Evolutionary conservation across 1,140 invertebrate species (phyloP), one percentile per base, ranked within the genome.

Genomic region (Magallana angulata): DNA sequence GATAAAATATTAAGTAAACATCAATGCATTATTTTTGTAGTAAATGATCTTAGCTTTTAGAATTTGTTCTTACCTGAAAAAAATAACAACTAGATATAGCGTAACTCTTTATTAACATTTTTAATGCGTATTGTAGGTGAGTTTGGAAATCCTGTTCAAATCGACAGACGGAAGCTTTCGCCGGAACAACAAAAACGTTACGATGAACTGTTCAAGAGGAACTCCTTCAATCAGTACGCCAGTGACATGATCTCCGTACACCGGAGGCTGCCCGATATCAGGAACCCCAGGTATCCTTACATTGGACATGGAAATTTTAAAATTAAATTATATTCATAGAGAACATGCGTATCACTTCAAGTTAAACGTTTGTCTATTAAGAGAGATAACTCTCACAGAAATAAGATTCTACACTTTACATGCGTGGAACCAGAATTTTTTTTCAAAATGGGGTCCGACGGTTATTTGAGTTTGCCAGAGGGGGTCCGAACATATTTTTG

Each of bases 201-300:
- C 24, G 97, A 99, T 89, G 97, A 98, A 89, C 99, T 99, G 16
- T 99, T 98, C 98, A 95, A 97, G 93, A 98, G 98, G 92, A 99
- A 99, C 95, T 98, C 98, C 8, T 99, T 99, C 95, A 99, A 99
- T 96, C 98, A 99, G 94, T 99, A 99, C 94, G 98, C 97, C 88
- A 99, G 98, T 94, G 99, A 99, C 95, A 96, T 99, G 94, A 99
- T 99, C 93, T 99, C 98, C 16, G 96, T 99, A 62, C 97, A 98
- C 93, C 96, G 99, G 90, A 96, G 96, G 81, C 96, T 99, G 88
- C 98, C 98, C 0, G 98, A 99, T 96, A 97, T 98, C 1, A 96
- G 99, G 14, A 82, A 82, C 9, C 48, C 48, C 18, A 82, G 81
- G 81, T 82, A 56, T 64, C 1, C 60, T 64, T 3, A 16, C 60